Percentiles rank a stretch among this genome's conserved stretches.
phyloP scores from a whole-genome alignment of 2,797 vertebrate species.

The Mus caroli region DNA sequence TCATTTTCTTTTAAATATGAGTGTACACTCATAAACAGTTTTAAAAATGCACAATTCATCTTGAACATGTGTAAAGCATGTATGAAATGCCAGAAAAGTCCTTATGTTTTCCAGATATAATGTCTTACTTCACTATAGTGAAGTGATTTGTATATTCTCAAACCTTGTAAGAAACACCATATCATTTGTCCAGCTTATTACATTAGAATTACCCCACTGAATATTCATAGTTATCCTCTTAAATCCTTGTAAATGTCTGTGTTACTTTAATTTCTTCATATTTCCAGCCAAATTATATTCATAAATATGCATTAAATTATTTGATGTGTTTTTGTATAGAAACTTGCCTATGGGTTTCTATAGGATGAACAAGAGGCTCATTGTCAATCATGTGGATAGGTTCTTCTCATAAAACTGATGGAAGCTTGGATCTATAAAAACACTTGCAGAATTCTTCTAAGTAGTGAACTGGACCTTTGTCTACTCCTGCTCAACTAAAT shows the following conservation, averaged over 20 bases:
- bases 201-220: not conserved
- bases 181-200: not conserved
- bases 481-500: not conserved
- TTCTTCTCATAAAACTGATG: not conserved
- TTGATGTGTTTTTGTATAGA: not conserved
- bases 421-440: not conserved
- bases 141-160: not conserved
- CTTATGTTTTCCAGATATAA: not conserved
- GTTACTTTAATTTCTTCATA: constrained; percentile 49
- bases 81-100: not conserved
- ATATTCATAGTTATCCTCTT: not conserved
- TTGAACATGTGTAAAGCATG: not conserved
- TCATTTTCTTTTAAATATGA: not conserved
- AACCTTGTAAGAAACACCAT: not conserved
- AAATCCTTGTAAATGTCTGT: constrained; percentile 32
- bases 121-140: not conserved
- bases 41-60: constrained; percentile 20
- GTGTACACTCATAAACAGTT: not conserved
- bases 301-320: not conserved
- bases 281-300: constrained; percentile 8
- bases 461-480: not conserved
- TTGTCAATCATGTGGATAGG: not conserved
- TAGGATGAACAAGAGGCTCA: not conserved
- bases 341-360: not conserved
- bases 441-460: not conserved